Base-by-base conservation (phyloP, 1,140 invertebrate genomes). In the Drosophila kikkawai region DNA sequence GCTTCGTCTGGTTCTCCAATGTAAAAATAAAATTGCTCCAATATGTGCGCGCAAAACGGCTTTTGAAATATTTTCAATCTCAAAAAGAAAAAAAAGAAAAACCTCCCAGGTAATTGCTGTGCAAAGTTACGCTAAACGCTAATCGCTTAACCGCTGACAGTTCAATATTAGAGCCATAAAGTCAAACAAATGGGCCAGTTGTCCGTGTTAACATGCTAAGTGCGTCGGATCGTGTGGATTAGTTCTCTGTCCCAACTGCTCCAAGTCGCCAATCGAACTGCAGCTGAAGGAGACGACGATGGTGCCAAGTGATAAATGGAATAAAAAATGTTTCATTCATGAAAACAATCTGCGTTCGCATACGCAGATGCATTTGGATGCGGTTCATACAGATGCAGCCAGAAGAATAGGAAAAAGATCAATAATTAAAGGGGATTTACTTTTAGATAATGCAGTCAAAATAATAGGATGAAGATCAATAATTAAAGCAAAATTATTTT, bases 271-370 rank as follows among this genome's bases (percentile, higher is more conserved):
- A 50, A 59, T 71, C 63, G 56, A 55, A 80, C 59, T 79, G 70
- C 80, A 80, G 63, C 63, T 68, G 80, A 70, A 66, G 69, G 67
- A 79, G 48, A 66, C 47, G 53, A 56, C 53, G 51, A 67, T 57
- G 82, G 76, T 80, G 74, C 66, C 79, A 67, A 59, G 68, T 87
- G 74, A 87, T 80, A 82, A 71, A 79, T 75, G 61, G 71, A 81
- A 78, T 79, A 83, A 78, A 73, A 74, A 70, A 70, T 70, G 81
- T 90, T 87, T 90, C 81, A 87, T 87, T 90, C 84, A 87, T 90
- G 61, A 87, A 80, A 74, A 77, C 57, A 65, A 63, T 70, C 53
- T 60, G 36, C 53, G 34, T 37, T 70, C 50, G 45, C 41, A 79
- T 56, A 67, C n/a, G 51, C 60, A 65, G 39, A 53, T 69, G 45